Conservation (phyloP, 1,140 invertebrate species). For the Cydia amplana region DNA sequence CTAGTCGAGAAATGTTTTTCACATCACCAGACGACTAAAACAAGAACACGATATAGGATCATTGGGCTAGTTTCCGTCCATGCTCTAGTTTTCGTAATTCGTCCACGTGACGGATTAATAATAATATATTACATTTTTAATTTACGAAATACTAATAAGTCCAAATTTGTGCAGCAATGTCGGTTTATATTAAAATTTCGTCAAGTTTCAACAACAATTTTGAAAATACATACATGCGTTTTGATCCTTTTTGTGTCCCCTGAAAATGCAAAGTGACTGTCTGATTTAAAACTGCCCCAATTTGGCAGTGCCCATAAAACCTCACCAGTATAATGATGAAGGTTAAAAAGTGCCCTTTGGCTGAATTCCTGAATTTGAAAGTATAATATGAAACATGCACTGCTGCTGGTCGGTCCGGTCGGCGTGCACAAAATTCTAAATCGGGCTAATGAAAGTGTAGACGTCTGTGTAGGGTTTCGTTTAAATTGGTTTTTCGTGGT, state of each 20-base stretch:
- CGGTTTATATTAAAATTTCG: too few species aligned
- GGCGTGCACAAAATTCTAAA: constrained; percentile 59
- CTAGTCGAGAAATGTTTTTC: neutral
- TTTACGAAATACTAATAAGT: too few species aligned
- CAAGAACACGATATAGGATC: neutral
- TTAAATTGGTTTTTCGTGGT: neutral
- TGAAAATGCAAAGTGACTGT: neutral
- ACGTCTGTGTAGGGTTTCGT: constrained; percentile 33
- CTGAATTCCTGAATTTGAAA: constrained; percentile 63
- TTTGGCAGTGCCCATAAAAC: constrained; percentile 40
- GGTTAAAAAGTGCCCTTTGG: constrained; percentile 45
- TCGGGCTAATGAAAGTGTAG: constrained; percentile 63
- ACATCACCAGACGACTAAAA: neutral
- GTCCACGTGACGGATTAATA: too few species aligned
- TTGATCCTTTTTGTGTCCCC: too few species aligned
- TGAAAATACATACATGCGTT: too few species aligned
- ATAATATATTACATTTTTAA: too few species aligned
- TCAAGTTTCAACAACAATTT: too few species aligned
- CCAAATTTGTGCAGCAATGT: too few species aligned
- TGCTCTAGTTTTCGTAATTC: too few species aligned
- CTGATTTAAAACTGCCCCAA: neutral
- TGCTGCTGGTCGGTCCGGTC: constrained; percentile 41
- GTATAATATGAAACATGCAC: constrained; percentile 63
- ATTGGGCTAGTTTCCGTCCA: too few species aligned
- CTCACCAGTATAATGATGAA: constrained; percentile 47